Evolutionary conservation across 2,888 invertebrate species (phyloP), one percentile per base, ranked within the genome.

Genomic region (Tipula confusa): DNA sequence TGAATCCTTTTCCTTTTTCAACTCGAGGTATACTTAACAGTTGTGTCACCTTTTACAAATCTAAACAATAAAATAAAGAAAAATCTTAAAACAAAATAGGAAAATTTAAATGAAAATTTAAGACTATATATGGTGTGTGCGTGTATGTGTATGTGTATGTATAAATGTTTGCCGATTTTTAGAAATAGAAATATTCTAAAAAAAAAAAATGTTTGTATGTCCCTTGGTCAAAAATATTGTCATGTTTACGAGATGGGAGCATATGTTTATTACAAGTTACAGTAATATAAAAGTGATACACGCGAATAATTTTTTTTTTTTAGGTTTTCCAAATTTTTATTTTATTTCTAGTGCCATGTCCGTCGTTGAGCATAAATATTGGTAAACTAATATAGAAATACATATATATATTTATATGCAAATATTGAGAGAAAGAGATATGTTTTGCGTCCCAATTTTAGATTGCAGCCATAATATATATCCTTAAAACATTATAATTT

Each of bases 201-300:
- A n/a, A n/a, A n/a, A n/a, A n/a, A n/a, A n/a, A 24, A 18, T 64
- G 24, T 64, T 24, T 64, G 64, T 64, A 64, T 64, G 24, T 64
- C 64, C 64, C 64, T 64, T 64, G 64, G 64, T 64, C 64, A 64
- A 64, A 64, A 64, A 64, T 64, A 64, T 64, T 64, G 64, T 64
- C 64, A 64, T 64, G 64, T 64, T 64, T 64, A 64, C 64, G 64
- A 64, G 64, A 64, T 64, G 64, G 64, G 64, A 64, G 24, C 64
- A 64, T 64, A 64, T 64, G 64, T 64, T 64, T 64, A 64, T 64
- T 64, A 64, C 64, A 64, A 64, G 64, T 64, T n/a, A n/a, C n/a
- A 64, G 64, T 64, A 24, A 64, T 64, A 64, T 64, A 64, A 64
- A 64, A 64, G 64, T 64, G 64, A 64, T 64, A 64, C 64, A 64